A percentile compares a stretch with the other conserved stretches of the same genome.
phyloP scores from a whole-genome alignment of 2,113 vertebrate species.

The Saccopteryx bilineata region DNA sequence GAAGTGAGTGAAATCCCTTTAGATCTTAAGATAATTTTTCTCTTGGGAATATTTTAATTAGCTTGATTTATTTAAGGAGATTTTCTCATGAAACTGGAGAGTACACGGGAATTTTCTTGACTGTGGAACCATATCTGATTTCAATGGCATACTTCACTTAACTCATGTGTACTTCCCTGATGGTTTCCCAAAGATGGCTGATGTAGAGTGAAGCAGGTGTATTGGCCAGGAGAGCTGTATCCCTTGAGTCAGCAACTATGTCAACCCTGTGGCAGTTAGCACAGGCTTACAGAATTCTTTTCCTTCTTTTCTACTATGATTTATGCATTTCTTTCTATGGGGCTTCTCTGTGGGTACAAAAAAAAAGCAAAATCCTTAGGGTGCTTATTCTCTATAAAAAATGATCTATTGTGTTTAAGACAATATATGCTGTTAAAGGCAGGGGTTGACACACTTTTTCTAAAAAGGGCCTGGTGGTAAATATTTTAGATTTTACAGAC shows the following conservation, averaged over 20 bases:
- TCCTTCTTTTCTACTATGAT: background rate
- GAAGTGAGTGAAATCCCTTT: background rate
- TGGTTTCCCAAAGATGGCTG: background rate
- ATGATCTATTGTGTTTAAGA: background rate
- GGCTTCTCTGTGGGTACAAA: background rate
- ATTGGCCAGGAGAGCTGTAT: background rate
- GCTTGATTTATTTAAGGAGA: conserved; percentile 20
- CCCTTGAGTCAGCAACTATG: background rate
- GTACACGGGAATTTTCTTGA: background rate
- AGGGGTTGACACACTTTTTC: background rate
- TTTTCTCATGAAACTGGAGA: background rate
- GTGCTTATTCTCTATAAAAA: background rate
- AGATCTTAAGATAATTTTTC: background rate
- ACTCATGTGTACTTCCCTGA: background rate
- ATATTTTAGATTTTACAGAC: background rate
- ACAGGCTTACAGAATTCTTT: background rate
- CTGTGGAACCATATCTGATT: background rate
- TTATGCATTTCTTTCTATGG: background rate
- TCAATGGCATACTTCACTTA: background rate
- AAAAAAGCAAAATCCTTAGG: background rate
- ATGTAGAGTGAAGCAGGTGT: background rate
- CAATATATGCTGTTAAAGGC: background rate
- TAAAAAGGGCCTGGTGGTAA: background rate
- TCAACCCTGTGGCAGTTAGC: background rate
- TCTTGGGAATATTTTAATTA: background rate